Evolutionary conservation across 2,888 invertebrate species (phyloP).

Genomic region (Odontocolon sp.): DNA sequence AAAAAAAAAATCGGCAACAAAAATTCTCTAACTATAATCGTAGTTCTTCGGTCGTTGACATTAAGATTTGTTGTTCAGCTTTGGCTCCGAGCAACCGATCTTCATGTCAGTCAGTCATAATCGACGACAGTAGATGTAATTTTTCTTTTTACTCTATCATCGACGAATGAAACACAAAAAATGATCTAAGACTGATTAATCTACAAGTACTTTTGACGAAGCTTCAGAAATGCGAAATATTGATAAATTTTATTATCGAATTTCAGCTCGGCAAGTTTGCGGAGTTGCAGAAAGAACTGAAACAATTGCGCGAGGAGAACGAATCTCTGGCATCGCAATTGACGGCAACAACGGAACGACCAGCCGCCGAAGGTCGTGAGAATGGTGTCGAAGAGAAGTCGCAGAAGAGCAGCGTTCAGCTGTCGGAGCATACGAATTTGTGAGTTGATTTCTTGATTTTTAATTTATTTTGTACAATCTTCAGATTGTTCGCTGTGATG

Average conservation of each 20-base stretch:
- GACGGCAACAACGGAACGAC: constrained; percentile 78
- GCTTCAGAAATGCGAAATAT: too few relatives aligned
- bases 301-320: constrained; percentile 79
- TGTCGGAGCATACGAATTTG: constrained; percentile 72
- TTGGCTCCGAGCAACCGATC: too few relatives aligned
- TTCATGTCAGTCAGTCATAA: too few relatives aligned
- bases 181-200: background rate
- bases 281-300: constrained; percentile 74
- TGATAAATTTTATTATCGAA: constrained; percentile 17
- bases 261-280: constrained; percentile 66
- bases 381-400: constrained; percentile 77
- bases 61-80: too few relatives aligned
- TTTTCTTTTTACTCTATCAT: background rate
- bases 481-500: background rate
- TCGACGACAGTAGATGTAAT: too few relatives aligned
- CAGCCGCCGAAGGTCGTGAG: constrained; percentile 79
- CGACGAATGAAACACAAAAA: too few relatives aligned
- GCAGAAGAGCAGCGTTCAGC: constrained; percentile 68
- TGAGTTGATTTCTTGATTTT: constrained; percentile 58
- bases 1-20: too few relatives aligned
- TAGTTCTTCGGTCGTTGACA: too few relatives aligned
- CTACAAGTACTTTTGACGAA: background rate
- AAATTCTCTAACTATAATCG: too few relatives aligned
- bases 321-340: constrained; percentile 78
- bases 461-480: background rate